These are phyloP conservation scores for Pollenia griseotomentosa DNA, from an alignment of 2,888 invertebrate species.

Conservation along the genomic window DNA sequence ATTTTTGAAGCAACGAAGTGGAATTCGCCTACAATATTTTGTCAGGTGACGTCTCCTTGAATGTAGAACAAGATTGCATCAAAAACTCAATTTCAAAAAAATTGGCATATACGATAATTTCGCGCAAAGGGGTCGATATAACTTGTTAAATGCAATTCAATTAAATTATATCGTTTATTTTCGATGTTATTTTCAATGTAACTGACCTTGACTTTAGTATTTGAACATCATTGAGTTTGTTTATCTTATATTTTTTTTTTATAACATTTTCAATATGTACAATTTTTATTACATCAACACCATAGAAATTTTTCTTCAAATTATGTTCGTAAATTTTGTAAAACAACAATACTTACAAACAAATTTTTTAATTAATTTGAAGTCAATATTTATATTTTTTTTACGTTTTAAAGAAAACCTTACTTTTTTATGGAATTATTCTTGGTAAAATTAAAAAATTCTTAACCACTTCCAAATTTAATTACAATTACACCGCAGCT, in stretches of 20 bases:
- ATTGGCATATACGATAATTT: too few relatives aligned
- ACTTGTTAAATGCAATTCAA: not conserved
- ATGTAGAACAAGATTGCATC: too few relatives aligned
- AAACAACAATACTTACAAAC: constrained; percentile 48
- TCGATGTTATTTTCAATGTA: constrained; percentile 24
- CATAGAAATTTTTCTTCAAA: not conserved
- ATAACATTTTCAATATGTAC: constrained; percentile 25
- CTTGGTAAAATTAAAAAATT: not conserved
- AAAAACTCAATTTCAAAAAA: too few relatives aligned
- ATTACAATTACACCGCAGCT: constrained; percentile 40
- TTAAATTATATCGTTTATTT: not conserved
- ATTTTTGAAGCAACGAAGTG: too few relatives aligned
- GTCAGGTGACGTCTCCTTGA: too few relatives aligned
- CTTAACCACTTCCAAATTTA: constrained; percentile 11
- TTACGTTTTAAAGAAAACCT: constrained; percentile 27
- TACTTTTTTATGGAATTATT: not conserved
- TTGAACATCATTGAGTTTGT: constrained; percentile 18
- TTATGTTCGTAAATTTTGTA: not conserved
- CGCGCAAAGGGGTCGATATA: too few relatives aligned
- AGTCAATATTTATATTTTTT: constrained; percentile 35
- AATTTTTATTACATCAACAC: constrained; percentile 23
- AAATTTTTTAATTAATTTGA: constrained; percentile 34
- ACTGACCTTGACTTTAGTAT: constrained; percentile 60
- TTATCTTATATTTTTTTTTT: not conserved
- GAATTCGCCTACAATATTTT: too few relatives aligned